Evolutionary conservation across 2,888 invertebrate genomes (phyloP).

Genomic region (Spisula subtruncata): DNA sequence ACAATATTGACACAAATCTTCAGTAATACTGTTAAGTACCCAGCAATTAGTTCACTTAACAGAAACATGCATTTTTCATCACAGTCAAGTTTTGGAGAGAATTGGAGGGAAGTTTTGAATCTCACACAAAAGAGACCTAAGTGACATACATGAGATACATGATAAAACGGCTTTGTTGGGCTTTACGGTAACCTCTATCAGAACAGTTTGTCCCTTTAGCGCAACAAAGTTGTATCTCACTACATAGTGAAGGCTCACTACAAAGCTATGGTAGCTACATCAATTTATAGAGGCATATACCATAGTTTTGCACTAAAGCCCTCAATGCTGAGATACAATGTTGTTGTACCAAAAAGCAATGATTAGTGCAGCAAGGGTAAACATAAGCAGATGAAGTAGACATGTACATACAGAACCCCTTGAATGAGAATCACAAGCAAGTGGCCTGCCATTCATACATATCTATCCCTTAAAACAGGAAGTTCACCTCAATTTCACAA

Average conservation of each 20-base stretch:
- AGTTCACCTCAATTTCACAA: constrained; percentile 55
- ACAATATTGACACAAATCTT: not conserved
- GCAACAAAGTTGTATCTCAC: no score
- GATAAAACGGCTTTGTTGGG: not conserved
- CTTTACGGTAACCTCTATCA: not conserved
- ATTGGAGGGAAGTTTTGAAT: not conserved
- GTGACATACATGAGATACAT: not conserved
- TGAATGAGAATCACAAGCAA: constrained; percentile 27
- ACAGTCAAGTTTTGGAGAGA: not conserved
- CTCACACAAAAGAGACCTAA: not conserved
- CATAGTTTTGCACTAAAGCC: no score
- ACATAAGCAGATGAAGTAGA: not conserved
- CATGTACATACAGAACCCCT: not conserved
- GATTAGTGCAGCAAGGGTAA: not conserved
- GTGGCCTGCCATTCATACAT: constrained; percentile 62
- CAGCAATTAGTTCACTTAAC: not conserved
- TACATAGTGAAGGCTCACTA: no score
- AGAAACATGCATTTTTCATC: constrained; percentile 4
- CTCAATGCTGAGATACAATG: no score
- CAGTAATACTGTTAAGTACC: not conserved
- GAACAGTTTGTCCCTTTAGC: no score
- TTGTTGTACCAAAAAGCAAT: no score
- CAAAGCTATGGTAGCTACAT: no score
- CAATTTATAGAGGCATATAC: no score
- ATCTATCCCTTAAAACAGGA: constrained; percentile 54